Evolutionary conservation across 2,113 vertebrate genomes (phyloP), one percentile per base, ranked within the genome.

Genomic region (Leuciscus idus): DNA sequence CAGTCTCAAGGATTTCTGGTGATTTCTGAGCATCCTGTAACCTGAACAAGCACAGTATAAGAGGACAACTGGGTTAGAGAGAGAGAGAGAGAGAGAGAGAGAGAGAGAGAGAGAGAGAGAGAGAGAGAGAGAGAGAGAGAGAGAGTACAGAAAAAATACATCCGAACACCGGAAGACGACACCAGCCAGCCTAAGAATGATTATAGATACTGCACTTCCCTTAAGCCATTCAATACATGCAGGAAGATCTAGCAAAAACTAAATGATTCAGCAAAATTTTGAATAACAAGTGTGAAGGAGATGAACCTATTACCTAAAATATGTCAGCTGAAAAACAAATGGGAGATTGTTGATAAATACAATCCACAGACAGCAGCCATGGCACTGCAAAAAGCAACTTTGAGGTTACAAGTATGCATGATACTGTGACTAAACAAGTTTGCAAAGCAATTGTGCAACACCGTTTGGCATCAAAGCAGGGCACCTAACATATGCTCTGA

Each of bases 251-350:
- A 28, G 33, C 36, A 30, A 86, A 78, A 88, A 80, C 4, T 3
- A 43, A 73, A 33, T 64, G 88, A 86, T 81, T 89, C 82, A 89
- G 88, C 88, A 81, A 55, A 84, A 68, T 84, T 70, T 68, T 74
- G 33, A 86, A 88, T 74, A 88, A n/a, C 57, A 55, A 52, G 26
- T 23, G 28, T 78, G 4, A 72, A 61, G n/a, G n/a, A 61, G 26
- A 33, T 62, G 8, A 43, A 72, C 83, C 26, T 26, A 26, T 64
- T 66, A 75, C 62, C 77, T 83, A 36, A 52, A 43, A 64, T 50
- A 39, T 88, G 68, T 55, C 55, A 80, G n/a, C 23, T 11, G 46
- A 84, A 46, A 21, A 52, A 28, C 3, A 62, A 59, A 26, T 15
- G 30, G 30, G 43, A 62, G 8, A 74, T 26, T 59, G 26, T 57